phyloP scores from a whole-genome alignment of 2,113 vertebrate species.

The Gallinago media region DNA sequence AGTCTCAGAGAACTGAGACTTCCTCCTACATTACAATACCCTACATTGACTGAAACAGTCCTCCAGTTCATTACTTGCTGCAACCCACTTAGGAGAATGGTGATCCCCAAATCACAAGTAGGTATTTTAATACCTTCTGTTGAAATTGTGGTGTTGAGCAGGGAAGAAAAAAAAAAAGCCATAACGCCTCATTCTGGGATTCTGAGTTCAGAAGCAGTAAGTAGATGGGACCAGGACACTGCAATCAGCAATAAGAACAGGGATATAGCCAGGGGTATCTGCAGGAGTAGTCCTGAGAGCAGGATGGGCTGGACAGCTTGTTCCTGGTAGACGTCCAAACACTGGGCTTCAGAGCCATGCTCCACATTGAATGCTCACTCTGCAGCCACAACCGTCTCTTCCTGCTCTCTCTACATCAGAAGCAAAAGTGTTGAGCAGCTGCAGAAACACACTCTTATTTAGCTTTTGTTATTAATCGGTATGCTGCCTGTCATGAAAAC shows the following conservation, averaged over 20 bases:
- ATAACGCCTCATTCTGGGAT: not conserved
- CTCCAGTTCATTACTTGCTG: rapidly evolving
- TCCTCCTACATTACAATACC: not conserved
- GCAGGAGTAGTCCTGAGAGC: not conserved
- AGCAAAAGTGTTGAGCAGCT: not conserved
- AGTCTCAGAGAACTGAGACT: not conserved
- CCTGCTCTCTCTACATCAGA: not conserved
- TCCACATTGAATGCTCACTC: not conserved
- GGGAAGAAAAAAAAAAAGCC: too few relatives aligned
- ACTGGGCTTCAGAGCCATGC: not conserved
- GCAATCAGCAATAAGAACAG: not conserved
- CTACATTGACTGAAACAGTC: not conserved
- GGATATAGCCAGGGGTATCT: not conserved
- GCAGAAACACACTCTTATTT: not conserved
- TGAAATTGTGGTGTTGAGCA: not conserved
- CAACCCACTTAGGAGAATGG: not conserved
- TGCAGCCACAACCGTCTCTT: not conserved
- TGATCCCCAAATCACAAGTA: not conserved
- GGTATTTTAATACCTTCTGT: not conserved
- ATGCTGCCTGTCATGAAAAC: not conserved
- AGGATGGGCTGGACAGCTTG: not conserved
- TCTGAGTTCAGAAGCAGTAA: not conserved
- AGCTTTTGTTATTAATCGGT: not conserved
- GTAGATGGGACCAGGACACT: not conserved
- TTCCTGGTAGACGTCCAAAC: not conserved